Percentiles rank a stretch among this genome's conserved stretches.
Conservation (phyloP, 2,888 invertebrate genomes). For the Ormia ochracea region DNA sequence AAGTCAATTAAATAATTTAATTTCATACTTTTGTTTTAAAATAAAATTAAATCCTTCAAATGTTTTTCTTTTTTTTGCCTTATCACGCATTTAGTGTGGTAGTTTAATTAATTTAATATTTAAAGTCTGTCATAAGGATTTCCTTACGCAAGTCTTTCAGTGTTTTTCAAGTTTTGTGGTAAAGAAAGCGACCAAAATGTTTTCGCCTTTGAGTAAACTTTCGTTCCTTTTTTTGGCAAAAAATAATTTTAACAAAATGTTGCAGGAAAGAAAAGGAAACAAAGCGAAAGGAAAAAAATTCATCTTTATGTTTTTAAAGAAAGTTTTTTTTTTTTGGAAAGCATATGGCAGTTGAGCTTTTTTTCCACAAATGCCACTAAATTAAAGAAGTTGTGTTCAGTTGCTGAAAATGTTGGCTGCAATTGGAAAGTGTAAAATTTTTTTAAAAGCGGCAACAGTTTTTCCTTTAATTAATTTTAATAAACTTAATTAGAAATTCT, state of each 20-base stretch:
- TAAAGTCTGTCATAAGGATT: background rate
- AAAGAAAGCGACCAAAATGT: background rate
- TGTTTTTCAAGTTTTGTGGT: constrained; percentile 3
- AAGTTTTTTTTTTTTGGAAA: constrained; percentile 17
- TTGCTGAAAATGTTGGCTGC: background rate
- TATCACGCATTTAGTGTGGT: background rate
- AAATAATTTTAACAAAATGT: background rate
- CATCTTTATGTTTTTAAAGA: constrained; percentile 9
- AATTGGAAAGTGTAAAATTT: background rate
- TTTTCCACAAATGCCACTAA: background rate
- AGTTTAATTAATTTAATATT: background rate
- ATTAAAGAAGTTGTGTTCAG: background rate
- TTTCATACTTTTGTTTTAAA: too few relatives aligned
- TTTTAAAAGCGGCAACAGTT: background rate
- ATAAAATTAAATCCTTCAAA: too few relatives aligned
- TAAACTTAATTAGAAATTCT: too few relatives aligned
- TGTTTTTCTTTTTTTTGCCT: background rate
- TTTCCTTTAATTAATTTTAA: background rate
- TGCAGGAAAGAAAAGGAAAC: background rate
- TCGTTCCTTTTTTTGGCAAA: constrained; percentile 7
- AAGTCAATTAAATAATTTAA: too few relatives aligned
- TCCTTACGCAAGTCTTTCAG: background rate
- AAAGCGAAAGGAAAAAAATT: background rate
- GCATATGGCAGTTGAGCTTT: constrained; percentile 11
- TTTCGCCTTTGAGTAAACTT: background rate